phyloP scores from a whole-genome alignment of 2,888 invertebrate species.

The Cephus nigrinus region DNA sequence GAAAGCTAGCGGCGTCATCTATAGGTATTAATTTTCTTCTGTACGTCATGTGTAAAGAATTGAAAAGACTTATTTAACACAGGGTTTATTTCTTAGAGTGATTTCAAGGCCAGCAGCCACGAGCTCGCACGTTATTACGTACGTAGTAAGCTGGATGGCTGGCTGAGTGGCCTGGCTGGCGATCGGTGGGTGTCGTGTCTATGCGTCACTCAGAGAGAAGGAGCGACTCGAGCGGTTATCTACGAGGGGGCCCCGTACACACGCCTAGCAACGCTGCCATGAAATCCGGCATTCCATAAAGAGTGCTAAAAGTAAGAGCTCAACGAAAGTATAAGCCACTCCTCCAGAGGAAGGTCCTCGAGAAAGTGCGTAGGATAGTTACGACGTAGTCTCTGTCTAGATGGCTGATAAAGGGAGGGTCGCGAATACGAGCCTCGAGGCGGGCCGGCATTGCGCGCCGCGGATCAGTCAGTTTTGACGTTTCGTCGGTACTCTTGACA shows the following conservation, averaged over 20 bases:
- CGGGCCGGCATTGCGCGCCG: slow-evolving; percentile 18
- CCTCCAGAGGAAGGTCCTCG: slow-evolving; percentile 69
- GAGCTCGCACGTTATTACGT: slow-evolving; percentile 53
- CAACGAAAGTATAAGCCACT: slow-evolving; percentile 10
- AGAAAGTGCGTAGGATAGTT: slow-evolving; percentile 18
- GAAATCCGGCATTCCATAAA: neutral
- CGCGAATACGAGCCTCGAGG: slow-evolving; percentile 14
- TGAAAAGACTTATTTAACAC: neutral
- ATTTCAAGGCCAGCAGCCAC: slow-evolving; percentile 49
- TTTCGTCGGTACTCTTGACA: slow-evolving; percentile 37
- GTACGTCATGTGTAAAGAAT: neutral
- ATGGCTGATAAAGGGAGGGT: slow-evolving; percentile 23
- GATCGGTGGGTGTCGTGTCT: slow-evolving; percentile 40
- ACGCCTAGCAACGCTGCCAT: slow-evolving; percentile 57
- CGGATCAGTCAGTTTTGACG: slow-evolving; percentile 48
- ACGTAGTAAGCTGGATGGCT: slow-evolving; percentile 34
- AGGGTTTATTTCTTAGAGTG: slow-evolving; percentile 5
- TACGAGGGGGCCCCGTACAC: slow-evolving; percentile 31
- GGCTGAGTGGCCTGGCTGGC: slow-evolving; percentile 36
- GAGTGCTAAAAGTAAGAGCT: slow-evolving; percentile 2
- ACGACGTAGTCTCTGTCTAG: slow-evolving; percentile 3
- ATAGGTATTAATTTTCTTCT: neutral
- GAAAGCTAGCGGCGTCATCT: neutral
- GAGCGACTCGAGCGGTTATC: slow-evolving; percentile 39
- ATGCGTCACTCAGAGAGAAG: slow-evolving; percentile 43